A percentile compares a stretch with the other conserved stretches of the same genome.
phyloP scores from a whole-genome alignment of 2,888 invertebrate species.

The Philereme vetulata region DNA sequence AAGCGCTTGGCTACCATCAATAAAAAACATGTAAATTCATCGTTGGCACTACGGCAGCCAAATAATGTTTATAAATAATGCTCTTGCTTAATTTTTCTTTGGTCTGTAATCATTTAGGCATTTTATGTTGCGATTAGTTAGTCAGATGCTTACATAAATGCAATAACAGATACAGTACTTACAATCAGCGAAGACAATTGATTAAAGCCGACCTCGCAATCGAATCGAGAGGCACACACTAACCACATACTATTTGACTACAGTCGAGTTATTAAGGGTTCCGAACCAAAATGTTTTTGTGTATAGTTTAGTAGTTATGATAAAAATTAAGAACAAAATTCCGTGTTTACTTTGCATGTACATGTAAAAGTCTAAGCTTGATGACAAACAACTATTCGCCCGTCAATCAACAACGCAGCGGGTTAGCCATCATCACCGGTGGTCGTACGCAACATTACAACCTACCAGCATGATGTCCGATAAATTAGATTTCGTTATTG shows the following conservation, averaged over 20 bases:
- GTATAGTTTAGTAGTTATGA: neutral
- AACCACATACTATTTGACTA: constrained; percentile 13
- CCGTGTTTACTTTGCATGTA: neutral
- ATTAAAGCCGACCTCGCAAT: constrained; percentile 30
- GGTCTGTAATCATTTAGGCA: constrained; percentile 1
- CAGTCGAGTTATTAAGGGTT: too few species aligned
- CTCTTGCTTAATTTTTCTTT: neutral
- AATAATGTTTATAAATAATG: too few species aligned
- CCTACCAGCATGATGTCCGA: constrained; percentile 5
- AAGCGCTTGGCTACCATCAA: too few species aligned
- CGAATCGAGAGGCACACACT: constrained; percentile 24
- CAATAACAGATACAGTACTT: constrained; percentile 10
- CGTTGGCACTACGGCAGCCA: too few species aligned
- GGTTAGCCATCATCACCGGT: constrained; percentile 13
- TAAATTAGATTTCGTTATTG: constrained; percentile 12
- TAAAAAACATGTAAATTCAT: too few species aligned
- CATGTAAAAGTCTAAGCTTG: neutral
- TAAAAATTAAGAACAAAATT: too few species aligned
- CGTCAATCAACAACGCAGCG: constrained; percentile 10
- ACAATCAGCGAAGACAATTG: constrained; percentile 27
- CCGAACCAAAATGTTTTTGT: neutral
- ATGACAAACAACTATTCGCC: neutral
- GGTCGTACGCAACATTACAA: constrained; percentile 14
- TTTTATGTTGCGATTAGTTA: constrained; percentile 4
- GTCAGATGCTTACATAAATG: constrained; percentile 16